Evolutionary conservation across 2,113 vertebrate genomes (phyloP).

Genomic region (Clarias macrocephalus): DNA sequence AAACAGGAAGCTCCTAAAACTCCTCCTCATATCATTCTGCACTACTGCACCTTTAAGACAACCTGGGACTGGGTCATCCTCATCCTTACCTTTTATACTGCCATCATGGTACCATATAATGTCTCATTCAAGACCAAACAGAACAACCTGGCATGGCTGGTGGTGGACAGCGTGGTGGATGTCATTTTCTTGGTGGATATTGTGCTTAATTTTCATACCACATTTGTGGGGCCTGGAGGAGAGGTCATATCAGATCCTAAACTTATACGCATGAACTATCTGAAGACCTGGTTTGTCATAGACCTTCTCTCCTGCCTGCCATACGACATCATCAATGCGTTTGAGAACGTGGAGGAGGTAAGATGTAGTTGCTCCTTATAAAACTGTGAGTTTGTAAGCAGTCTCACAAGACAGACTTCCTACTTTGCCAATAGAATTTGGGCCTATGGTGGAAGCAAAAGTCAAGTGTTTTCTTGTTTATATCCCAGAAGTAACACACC

Average conservation of each 20-base stretch:
- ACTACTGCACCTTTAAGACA: slow-evolving; percentile 98
- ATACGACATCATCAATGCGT: slow-evolving; percentile 98
- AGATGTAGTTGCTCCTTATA: slow-evolving; percentile 49
- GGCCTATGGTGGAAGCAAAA: background rate
- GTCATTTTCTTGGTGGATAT: slow-evolving; percentile 96
- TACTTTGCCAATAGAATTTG: background rate
- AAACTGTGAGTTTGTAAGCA: background rate
- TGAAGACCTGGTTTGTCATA: slow-evolving; percentile 99
- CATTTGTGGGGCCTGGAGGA: slow-evolving; percentile 92
- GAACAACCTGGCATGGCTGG: slow-evolving; percentile 93
- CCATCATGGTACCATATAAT: slow-evolving; percentile 98
- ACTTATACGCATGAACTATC: slow-evolving; percentile 96
- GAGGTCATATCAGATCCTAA: slow-evolving; percentile 96
- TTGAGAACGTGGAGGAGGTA: slow-evolving; percentile 95
- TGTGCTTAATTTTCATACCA: slow-evolving; percentile 97
- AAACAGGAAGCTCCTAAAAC: slow-evolving; percentile 99
- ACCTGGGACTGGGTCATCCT: slow-evolving; percentile 99
- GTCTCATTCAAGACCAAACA: slow-evolving; percentile 97
- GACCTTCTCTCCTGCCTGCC: slow-evolving; percentile 96
- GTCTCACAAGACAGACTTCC: background rate
- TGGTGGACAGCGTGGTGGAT: slow-evolving; percentile 97
- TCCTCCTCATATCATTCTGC: slow-evolving; percentile 96
- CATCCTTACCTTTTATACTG: slow-evolving; percentile 98
- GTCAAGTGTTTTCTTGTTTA: background rate
- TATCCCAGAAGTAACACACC: background rate